Percentiles rank a stretch among this genome's conserved stretches.
These are phyloP conservation scores for Tryphoninae sp. DNA, from an alignment of 2,888 invertebrate genomes.

Conservation along the genomic window DNA sequence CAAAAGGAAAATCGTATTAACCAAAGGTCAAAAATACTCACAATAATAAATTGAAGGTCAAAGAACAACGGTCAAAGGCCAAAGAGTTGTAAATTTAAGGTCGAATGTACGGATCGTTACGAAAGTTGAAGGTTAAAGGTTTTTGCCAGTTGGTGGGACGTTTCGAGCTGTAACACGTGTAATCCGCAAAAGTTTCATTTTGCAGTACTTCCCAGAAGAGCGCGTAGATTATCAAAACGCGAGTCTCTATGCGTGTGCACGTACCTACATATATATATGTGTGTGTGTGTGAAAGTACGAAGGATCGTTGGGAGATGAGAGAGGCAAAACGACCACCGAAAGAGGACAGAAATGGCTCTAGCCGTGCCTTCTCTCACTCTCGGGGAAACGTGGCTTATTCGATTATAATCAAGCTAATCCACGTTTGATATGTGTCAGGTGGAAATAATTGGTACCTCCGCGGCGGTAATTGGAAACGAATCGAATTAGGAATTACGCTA, in stretches of 20 bases:
- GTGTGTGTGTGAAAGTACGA: slow-evolving; percentile 4
- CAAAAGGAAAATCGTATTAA: too few species aligned
- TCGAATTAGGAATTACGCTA: slow-evolving; percentile 67
- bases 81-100: too few species aligned
- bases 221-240: slow-evolving; percentile 2
- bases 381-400: slow-evolving; percentile 68
- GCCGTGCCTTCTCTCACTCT: slow-evolving; percentile 5
- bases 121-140: not conserved
- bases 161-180: slow-evolving; percentile 30
- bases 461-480: slow-evolving; percentile 75
- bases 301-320: slow-evolving; percentile 11
- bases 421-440: slow-evolving; percentile 78
- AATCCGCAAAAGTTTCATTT: slow-evolving; percentile 22
- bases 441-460: slow-evolving; percentile 74
- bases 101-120: too few species aligned
- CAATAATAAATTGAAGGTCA: too few species aligned
- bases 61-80: too few species aligned
- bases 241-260: not conserved
- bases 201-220: not conserved
- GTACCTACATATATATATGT: not conserved
- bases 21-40: too few species aligned
- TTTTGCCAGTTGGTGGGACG: not conserved
- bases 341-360: slow-evolving; percentile 8
- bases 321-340: slow-evolving; percentile 2
- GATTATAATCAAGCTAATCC: slow-evolving; percentile 78